Evolutionary conservation across 2,888 invertebrate species (phyloP).

Genomic region (Phaonia tiefii): DNA sequence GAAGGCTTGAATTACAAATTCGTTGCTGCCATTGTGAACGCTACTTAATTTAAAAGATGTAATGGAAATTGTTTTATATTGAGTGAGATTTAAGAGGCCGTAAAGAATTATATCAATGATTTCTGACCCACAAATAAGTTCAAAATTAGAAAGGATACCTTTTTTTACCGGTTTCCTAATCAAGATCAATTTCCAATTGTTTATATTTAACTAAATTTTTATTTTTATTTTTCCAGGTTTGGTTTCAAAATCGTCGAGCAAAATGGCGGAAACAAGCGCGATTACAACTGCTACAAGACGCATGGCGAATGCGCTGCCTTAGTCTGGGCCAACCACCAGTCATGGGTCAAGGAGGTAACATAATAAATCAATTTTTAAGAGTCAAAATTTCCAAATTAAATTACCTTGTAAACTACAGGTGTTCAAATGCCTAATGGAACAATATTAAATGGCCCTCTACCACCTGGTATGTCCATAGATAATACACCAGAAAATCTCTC

Average conservation of each 20-base stretch:
- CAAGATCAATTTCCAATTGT: no score
- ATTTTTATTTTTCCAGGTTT: slow-evolving; percentile 84
- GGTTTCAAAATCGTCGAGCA: slow-evolving; percentile 95
- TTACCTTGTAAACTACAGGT: slow-evolving; percentile 55
- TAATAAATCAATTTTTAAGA: slow-evolving; percentile 4
- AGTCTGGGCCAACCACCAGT: slow-evolving; percentile 85
- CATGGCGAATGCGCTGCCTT: slow-evolving; percentile 94
- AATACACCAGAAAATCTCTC: slow-evolving; percentile 77
- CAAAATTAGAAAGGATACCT: no score
- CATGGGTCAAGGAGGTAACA: slow-evolving; percentile 81
- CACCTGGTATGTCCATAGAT: slow-evolving; percentile 67
- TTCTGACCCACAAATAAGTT: no score
- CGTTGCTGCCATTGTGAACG: no score
- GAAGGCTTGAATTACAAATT: no score
- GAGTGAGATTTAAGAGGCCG: no score
- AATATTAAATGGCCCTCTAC: slow-evolving; percentile 58
- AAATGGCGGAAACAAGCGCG: slow-evolving; percentile 96
- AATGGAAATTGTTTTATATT: no score
- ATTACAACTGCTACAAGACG: slow-evolving; percentile 91
- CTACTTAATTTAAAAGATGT: no score
- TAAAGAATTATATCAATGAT: no score
- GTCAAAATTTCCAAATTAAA: slow-evolving; percentile 12
- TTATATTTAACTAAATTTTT: no score
- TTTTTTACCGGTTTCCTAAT: no score
- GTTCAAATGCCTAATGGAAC: slow-evolving; percentile 63